A percentile compares a stretch with the other conserved stretches of the same genome.
Evolutionary conservation across 2,113 vertebrate species (phyloP).

Genomic region (Heptranchias perlo): DNA sequence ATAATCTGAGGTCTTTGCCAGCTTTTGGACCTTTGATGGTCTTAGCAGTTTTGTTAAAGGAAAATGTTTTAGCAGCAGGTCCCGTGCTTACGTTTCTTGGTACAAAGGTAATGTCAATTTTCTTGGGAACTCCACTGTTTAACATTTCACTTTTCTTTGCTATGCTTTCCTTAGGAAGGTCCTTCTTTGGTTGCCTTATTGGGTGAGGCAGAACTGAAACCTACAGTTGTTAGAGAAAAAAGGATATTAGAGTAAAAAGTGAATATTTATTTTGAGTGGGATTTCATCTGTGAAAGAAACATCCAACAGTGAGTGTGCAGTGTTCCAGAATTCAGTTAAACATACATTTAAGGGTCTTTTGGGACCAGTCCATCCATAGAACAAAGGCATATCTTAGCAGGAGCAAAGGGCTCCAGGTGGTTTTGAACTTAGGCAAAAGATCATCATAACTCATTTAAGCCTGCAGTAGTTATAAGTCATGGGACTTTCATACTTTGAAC

Average conservation of each 20-base stretch:
- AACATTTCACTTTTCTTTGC: constrained; percentile 63
- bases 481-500: background rate
- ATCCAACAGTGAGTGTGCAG: background rate
- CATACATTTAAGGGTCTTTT: background rate
- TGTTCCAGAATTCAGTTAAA: background rate
- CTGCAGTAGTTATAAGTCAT: background rate
- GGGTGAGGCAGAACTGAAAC: background rate
- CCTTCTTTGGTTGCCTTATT: constrained; percentile 42
- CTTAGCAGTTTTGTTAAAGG: background rate
- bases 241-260: background rate
- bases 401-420: background rate
- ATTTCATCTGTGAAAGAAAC: background rate
- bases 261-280: background rate
- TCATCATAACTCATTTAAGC: background rate
- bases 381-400: background rate
- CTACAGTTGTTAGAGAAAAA: constrained; percentile 41
- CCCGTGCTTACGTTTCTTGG: constrained; percentile 66
- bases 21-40: background rate
- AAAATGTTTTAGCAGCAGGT: background rate
- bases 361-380: background rate
- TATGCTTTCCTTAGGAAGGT: constrained; percentile 49
- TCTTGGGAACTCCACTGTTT: constrained; percentile 57
- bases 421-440: background rate
- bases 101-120: constrained; percentile 67
- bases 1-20: background rate